A percentile compares a stretch with the other conserved stretches of the same genome.
Evolutionary conservation across 2,797 vertebrate species (phyloP).

Genomic region (Ceyx erithaca): DNA sequence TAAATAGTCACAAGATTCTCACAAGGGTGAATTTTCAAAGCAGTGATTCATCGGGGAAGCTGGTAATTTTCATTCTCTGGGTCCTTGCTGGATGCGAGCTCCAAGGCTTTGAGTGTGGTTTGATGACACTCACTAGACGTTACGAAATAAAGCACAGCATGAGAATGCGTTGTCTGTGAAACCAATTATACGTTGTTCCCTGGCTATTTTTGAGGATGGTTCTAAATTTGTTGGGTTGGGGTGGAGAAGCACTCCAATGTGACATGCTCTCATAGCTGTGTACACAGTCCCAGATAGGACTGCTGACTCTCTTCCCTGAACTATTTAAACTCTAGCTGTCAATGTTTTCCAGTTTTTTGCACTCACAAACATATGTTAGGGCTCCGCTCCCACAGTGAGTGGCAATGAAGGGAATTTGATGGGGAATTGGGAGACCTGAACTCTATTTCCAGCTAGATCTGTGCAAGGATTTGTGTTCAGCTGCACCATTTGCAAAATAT

Average conservation of each 20-base stretch:
- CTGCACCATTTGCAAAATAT: background rate
- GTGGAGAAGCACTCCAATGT: background rate
- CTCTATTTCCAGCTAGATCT: conserved; percentile 23
- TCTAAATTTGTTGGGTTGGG: conserved; percentile 64
- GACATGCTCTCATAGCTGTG: conserved; percentile 10
- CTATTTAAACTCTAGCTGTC: conserved; percentile 54
- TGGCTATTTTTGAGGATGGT: conserved; percentile 60
- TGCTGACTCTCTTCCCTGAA: conserved; percentile 32
- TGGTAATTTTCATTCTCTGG: conserved; percentile 60
- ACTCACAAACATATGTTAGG: conserved; percentile 19
- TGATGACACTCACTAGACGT: conserved; percentile 61
- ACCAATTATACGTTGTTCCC: conserved; percentile 64
- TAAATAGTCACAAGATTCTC: conserved; percentile 63
- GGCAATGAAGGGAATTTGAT: background rate
- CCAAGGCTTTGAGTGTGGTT: background rate
- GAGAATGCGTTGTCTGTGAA: conserved; percentile 61
- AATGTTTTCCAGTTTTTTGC: conserved; percentile 10
- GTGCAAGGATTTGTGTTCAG: background rate
- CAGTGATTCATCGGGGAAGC: conserved; percentile 35
- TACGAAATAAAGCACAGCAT: conserved; percentile 60
- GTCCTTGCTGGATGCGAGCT: conserved; percentile 28
- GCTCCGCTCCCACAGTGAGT: background rate
- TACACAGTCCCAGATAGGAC: conserved; percentile 31
- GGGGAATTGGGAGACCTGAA: background rate
- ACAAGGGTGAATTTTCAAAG: conserved; percentile 65